These are phyloP conservation scores for Megastigmus dorsalis DNA, from an alignment of 2,888 invertebrate species.

Conservation along the genomic window DNA sequence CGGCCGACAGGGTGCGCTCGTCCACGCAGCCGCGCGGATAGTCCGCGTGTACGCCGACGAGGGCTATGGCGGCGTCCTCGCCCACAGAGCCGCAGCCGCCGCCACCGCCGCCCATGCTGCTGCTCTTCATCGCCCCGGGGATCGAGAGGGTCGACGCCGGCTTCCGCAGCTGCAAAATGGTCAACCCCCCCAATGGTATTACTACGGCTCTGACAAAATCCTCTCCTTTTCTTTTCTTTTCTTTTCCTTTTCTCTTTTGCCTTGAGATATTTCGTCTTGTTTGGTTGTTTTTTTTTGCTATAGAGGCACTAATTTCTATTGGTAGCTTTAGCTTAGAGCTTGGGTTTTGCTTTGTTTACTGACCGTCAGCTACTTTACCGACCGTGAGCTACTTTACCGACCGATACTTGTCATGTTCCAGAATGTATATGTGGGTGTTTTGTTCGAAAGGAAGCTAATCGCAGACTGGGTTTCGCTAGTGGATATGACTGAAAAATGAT, in stretches of 20 bases:
- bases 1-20: slow-evolving; percentile 38
- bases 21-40: slow-evolving; percentile 81
- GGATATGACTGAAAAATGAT: no score
- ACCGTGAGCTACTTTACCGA: no score
- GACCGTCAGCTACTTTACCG: no score
- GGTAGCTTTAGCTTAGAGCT: no score
- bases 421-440: no score
- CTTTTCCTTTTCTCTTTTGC: not conserved
- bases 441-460: no score
- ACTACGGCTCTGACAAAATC: not conserved
- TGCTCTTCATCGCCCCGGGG: slow-evolving; percentile 92
- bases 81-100: slow-evolving; percentile 77
- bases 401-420: no score
- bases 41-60: slow-evolving; percentile 92
- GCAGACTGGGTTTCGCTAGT: no score
- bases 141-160: slow-evolving; percentile 97
- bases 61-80: slow-evolving; percentile 92
- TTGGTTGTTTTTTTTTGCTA: no score
- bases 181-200: slow-evolving; percentile 18
- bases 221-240: not conserved
- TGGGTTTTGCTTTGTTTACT: no score
- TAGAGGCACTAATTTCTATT: no score
- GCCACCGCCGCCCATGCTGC: slow-evolving; percentile 74
- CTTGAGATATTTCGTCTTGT: no score
- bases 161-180: slow-evolving; percentile 95